Percentiles rank a stretch among this genome's conserved stretches.
Conservation (phyloP, 2,888 invertebrate genomes). For the Drosophila recens region DNA sequence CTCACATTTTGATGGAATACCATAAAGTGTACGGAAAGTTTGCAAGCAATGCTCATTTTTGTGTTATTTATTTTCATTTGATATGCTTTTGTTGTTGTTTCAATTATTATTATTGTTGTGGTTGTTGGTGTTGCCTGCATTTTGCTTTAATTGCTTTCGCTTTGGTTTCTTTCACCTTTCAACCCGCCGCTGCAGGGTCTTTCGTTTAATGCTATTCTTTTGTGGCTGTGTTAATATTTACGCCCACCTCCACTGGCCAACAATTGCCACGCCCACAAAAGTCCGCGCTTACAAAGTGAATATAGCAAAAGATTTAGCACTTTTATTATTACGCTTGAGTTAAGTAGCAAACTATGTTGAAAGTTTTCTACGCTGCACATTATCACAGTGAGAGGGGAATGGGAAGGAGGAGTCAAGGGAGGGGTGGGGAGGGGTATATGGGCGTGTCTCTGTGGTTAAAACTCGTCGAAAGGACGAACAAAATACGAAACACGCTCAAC, state of each 20-base stretch:
- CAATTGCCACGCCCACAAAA: conserved; percentile 47
- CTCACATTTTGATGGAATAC: conserved; percentile 14
- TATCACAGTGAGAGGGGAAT: conserved; percentile 49
- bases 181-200: conserved; percentile 17
- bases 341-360: conserved; percentile 81
- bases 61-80: conserved; percentile 18
- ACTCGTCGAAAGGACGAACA: conserved; percentile 59
- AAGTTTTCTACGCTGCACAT: conserved; percentile 73
- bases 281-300: conserved; percentile 67
- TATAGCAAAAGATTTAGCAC: conserved; percentile 80
- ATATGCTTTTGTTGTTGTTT: conserved; percentile 13
- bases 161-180: conserved; percentile 64
- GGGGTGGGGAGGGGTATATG: background rate
- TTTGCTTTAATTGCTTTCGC: conserved; percentile 70
- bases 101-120: conserved; percentile 21
- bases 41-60: conserved; percentile 1
- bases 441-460: conserved; percentile 50
- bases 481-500: conserved; percentile 38
- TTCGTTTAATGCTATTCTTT: conserved; percentile 60
- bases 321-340: conserved; percentile 81
- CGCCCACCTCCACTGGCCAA: background rate
- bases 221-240: conserved; percentile 65
- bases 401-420: background rate
- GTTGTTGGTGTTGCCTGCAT: conserved; percentile 31
- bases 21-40: conserved; percentile 9